phyloP scores from a whole-genome alignment of 1,140 invertebrate species.

The Cepaea nemoralis region DNA sequence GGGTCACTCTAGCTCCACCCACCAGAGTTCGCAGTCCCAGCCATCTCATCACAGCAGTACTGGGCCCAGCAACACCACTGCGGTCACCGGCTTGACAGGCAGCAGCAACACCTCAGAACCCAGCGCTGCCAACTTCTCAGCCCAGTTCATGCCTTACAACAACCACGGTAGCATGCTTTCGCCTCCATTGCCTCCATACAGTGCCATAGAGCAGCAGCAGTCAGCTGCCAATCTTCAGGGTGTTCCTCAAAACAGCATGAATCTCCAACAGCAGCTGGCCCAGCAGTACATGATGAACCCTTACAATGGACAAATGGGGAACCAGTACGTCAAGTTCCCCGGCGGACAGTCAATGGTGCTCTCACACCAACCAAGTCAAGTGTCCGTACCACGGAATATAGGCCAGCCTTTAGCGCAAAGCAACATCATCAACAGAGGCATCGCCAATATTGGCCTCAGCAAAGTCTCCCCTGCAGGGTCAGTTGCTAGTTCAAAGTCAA shows the following conservation, averaged over 20 bases:
- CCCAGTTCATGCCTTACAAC: conserved; percentile 50
- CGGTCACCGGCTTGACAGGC: conserved; percentile 72
- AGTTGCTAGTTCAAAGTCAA: conserved; percentile 56
- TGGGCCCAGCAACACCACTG: conserved; percentile 76
- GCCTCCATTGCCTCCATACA: conserved; percentile 22
- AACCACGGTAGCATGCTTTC: conserved; percentile 29
- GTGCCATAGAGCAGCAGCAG: not conserved
- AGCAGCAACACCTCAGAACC: conserved; percentile 65
- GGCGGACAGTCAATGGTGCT: conserved; percentile 27
- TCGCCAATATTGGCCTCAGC: conserved; percentile 46
- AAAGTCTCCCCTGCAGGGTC: conserved; percentile 65
- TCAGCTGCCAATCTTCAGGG: not conserved
- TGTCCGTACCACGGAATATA: not conserved
- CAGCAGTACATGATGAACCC: conserved; percentile 20
- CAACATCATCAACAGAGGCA: not conserved
- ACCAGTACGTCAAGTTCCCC: conserved; percentile 32
- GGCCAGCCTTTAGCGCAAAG: not conserved
- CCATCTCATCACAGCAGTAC: conserved; percentile 75
- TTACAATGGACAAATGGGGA: conserved; percentile 21
- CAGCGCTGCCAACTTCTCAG: conserved; percentile 38
- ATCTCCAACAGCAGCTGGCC: not conserved
- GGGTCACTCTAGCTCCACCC: conserved; percentile 69
- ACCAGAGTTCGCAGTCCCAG: conserved; percentile 70
- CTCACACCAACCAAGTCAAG: conserved; percentile 19
- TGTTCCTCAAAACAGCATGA: not conserved